Evolutionary conservation across 2,888 invertebrate species (phyloP).

Genomic region (Cosmia pyralina): DNA sequence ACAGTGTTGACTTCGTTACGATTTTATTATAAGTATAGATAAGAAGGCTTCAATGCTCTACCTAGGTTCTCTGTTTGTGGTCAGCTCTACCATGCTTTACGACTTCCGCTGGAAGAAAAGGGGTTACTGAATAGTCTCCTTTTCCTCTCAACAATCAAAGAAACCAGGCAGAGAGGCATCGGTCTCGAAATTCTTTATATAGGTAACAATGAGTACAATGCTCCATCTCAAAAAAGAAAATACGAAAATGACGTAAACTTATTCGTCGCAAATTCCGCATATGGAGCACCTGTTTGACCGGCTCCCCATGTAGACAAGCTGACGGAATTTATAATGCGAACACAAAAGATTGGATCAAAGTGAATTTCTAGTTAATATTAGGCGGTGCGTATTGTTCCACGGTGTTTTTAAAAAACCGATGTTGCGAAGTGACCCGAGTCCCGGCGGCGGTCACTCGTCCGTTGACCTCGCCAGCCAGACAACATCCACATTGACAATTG

Average conservation of each 20-base stretch:
- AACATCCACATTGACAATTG: constrained; percentile 73
- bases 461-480: constrained; percentile 79
- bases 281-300: constrained; percentile 50
- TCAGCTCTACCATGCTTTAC: background rate
- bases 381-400: constrained; percentile 57
- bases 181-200: constrained; percentile 13
- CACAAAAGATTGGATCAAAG: constrained; percentile 50
- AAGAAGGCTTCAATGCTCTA: background rate
- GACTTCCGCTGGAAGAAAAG: background rate
- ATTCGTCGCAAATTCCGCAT: constrained; percentile 27
- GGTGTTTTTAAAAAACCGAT: constrained; percentile 60
- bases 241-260: constrained; percentile 41
- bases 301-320: constrained; percentile 31
- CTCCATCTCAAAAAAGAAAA: constrained; percentile 21
- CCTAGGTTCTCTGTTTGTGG: background rate
- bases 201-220: background rate
- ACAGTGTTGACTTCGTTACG: too few species aligned
- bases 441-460: constrained; percentile 78
- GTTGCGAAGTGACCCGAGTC: constrained; percentile 70
- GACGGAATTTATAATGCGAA: constrained; percentile 48
- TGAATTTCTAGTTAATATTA: constrained; percentile 53
- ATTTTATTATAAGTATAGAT: too few species aligned
- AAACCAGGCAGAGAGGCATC: background rate
- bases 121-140: background rate
- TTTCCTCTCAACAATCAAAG: background rate